phyloP scores from a whole-genome alignment of 2,797 vertebrate species.

The Darevskia mixta region DNA sequence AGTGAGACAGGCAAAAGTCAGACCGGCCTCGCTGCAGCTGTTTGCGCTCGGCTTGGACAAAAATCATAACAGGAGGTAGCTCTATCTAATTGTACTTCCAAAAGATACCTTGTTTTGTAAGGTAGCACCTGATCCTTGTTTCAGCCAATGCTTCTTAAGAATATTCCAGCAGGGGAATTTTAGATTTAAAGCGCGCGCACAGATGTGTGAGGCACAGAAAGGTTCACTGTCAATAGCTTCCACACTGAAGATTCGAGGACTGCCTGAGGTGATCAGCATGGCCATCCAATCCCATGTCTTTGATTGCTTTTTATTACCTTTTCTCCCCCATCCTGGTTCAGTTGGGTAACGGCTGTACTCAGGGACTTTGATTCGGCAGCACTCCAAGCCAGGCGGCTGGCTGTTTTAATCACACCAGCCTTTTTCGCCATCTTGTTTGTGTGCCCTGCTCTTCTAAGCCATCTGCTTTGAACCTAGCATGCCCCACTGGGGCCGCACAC shows the following conservation, averaged over 20 bases:
- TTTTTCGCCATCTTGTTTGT: conserved; percentile 81
- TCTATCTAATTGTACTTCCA: conserved; percentile 74
- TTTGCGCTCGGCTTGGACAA: too few relatives aligned
- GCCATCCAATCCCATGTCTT: conserved; percentile 45
- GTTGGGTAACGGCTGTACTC: conserved; percentile 65
- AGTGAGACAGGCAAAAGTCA: too few relatives aligned
- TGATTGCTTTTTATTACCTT: conserved; percentile 61
- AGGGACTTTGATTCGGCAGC: conserved; percentile 68
- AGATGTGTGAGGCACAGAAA: conserved; percentile 41
- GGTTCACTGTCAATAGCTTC: conserved; percentile 60
- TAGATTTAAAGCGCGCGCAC: conserved; percentile 61
- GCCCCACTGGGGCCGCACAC: conserved; percentile 82
- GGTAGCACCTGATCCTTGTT: conserved; percentile 70
- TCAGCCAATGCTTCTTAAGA: conserved; percentile 67
- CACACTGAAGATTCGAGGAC: conserved; percentile 47
- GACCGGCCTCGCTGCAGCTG: too few relatives aligned
- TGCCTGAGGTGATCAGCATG: conserved; percentile 51
- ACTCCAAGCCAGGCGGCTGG: conserved; percentile 77
- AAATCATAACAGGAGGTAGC: conserved; percentile 50
- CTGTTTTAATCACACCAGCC: conserved; percentile 82
- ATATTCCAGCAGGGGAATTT: conserved; percentile 67
- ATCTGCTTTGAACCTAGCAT: conserved; percentile 81
- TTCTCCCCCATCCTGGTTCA: conserved; percentile 50
- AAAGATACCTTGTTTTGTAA: conserved; percentile 67
- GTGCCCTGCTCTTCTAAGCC: conserved; percentile 82